Base-by-base conservation (phyloP, 1,140 invertebrate species). In the Saxidomus purpurata region DNA sequence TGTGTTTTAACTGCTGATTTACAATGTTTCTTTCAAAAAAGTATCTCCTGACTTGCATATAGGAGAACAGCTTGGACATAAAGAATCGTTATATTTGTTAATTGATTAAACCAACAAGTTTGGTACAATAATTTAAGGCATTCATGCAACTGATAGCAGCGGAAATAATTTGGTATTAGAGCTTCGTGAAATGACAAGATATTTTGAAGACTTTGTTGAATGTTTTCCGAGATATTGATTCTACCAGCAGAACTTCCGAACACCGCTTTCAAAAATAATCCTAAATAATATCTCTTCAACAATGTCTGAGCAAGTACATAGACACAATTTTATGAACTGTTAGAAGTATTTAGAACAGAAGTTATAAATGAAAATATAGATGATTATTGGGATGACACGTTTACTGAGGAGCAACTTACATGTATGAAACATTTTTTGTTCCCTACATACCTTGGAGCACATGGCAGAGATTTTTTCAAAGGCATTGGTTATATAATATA, bases 1-100 rank as follows among this genome's bases (percentile, higher is more conserved):
- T 69, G 63, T 31, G 28, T 69, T 69, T 69, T 11, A 69, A 38
- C 28, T 69, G 4, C 63, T 69, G 11, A 38, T 11, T 69, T 69
- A 69, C 63, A 69, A 31, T 69, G 63, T 69, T 69, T 69, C 63
- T 69, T n/a, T 55, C 19, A 6, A 55, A 69, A 69, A 69, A 17
- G n/a, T 31, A 69, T 69, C 63, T 25, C 28, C 63, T 19, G n/a
- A n/a, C n/a, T n/a, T n/a, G 4, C 11, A 71, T 31, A 31, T 22
- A 34, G 31, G 28, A 34, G 13, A 8, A 6, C 28, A 71, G 31
- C 11, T 6, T 34, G 31, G 22, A 40, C 4, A 8, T 71, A 71
- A 31, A 8, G 36, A 31, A 71, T 8, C 28, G 31, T 17, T 71
- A 43, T 9, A 31, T 8, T 6, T 71, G 31, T 36, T 31, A 13